A percentile compares a stretch with the other conserved stretches of the same genome.
Conservation (phyloP, 2,888 invertebrate species). For the Conistra vaccinii region DNA sequence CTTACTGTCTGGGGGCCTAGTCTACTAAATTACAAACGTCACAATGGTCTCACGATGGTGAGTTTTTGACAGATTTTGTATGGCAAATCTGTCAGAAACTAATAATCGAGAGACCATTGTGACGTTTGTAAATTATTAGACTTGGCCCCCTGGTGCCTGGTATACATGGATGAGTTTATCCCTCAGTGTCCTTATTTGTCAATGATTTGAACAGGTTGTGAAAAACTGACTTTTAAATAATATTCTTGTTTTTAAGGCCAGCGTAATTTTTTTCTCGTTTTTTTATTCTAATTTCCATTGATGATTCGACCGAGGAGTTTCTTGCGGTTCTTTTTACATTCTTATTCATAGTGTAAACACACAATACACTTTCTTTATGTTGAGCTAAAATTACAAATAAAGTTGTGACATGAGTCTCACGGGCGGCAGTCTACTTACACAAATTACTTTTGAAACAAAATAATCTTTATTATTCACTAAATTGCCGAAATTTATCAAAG, state of each 20-base stretch:
- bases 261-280: too few relatives aligned
- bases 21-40: too few relatives aligned
- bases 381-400: conserved; percentile 6
- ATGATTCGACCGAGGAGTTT: neutral
- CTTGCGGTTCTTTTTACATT: neutral
- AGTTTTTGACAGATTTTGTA: too few relatives aligned
- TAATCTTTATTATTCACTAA: conserved; percentile 17
- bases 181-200: neutral
- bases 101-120: too few relatives aligned
- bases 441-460: conserved; percentile 41
- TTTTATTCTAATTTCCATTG: neutral
- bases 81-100: too few relatives aligned
- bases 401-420: conserved; percentile 8
- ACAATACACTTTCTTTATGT: neutral
- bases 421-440: conserved; percentile 32
- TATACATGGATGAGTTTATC: neutral
- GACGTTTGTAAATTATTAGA: too few relatives aligned
- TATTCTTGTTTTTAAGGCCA: neutral
- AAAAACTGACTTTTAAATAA: neutral
- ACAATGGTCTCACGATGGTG: too few relatives aligned
- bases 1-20: too few relatives aligned
- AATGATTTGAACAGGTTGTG: neutral
- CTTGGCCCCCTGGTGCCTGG: too few relatives aligned
- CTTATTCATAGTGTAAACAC: too few relatives aligned
- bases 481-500: conserved; percentile 18